Evolutionary conservation across 2,113 vertebrate genomes (phyloP).

Genomic region (Scortum barcoo): DNA sequence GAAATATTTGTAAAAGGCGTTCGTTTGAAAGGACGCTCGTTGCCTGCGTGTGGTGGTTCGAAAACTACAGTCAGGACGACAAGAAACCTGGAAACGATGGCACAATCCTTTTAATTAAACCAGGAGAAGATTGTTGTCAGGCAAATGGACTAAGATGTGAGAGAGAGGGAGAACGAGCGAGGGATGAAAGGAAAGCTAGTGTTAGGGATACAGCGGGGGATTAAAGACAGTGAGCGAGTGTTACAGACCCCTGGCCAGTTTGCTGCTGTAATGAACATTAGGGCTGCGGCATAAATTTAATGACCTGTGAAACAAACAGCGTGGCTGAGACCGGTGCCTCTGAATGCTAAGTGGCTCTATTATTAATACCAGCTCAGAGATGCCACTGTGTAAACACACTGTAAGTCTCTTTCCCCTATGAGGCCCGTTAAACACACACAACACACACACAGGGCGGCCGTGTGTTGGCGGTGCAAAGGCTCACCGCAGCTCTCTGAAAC

Average conservation of each 20-base stretch:
- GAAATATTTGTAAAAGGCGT: constrained; percentile 28
- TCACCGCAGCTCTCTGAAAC: constrained; percentile 49
- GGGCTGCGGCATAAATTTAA: constrained; percentile 86
- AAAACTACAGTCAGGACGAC: constrained; percentile 2
- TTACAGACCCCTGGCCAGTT: constrained; percentile 77
- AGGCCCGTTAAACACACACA: constrained; percentile 64
- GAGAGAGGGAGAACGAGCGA: constrained; percentile 41
- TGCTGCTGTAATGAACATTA: constrained; percentile 86
- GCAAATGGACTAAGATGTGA: constrained; percentile 66
- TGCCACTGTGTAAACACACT: constrained; percentile 80
- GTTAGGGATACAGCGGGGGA: constrained; percentile 70
- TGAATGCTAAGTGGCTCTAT: constrained; percentile 84
- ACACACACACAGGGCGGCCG: constrained; percentile 27
- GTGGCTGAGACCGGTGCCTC: constrained; percentile 71
- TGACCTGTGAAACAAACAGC: constrained; percentile 87
- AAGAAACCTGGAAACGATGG: constrained; percentile 40
- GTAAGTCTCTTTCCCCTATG: constrained; percentile 58
- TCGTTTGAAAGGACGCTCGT: constrained; percentile 21
- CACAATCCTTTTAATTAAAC: constrained; percentile 69
- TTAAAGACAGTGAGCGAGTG: constrained; percentile 77
- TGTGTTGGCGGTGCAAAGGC: constrained; percentile 30
- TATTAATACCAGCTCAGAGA: constrained; percentile 81
- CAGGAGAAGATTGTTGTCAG: constrained; percentile 64
- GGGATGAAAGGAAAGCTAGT: constrained; percentile 62
- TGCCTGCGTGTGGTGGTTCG: background rate